Evolutionary conservation across 2,797 vertebrate genomes (phyloP), one percentile per base, ranked within the genome.

Genomic region (Darevskia mixta): DNA sequence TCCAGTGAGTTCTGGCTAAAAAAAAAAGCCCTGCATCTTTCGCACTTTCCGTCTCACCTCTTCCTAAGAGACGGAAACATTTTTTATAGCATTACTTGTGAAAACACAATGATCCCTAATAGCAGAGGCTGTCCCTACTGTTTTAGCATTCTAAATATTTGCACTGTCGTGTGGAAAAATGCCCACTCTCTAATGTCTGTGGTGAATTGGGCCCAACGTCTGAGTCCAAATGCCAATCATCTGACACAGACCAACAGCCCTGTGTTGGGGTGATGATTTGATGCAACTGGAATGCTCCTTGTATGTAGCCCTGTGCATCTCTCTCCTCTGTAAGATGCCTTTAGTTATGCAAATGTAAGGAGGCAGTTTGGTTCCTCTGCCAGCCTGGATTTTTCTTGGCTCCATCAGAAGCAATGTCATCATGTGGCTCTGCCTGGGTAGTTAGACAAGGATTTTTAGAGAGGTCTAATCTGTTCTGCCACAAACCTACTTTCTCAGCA

Each of bases 391-490:
- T 90, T 88, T 88, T 86, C 72, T 1, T 85, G 82, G 79, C 17
- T 43, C 75, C 61, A 75, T 80, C 15, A 0, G 1, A 15, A 27
- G 27, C 0, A 7, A 29, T 84, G 83, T 49, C 49, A 35, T 66
- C 38, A 35, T 0, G 0, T 38, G 90, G 86, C 78, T 91, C 58
- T 27, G 0, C 82, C n/a, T 0, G 75, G 92, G 32, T 86, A 92
- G 75, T 23, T 91, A 89, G 91, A 93, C 94, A 94, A 93, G 91
- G 90, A 92, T 23, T 89, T 93, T 91, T 79, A 45, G 64, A 77
- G 58, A 92, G 87, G 61, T 86, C 89, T 94, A 90, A 94, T 94
- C 89, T 89, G 81, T 82, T 91, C 88, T 93, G 90, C 92, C 94
- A 94, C 88, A 89, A 84, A 72, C 45, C 35, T 10, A 49, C 49